These are phyloP conservation scores for Tetrapedia diversipes DNA, from an alignment of 2,888 invertebrate genomes.

Conservation along the genomic window DNA sequence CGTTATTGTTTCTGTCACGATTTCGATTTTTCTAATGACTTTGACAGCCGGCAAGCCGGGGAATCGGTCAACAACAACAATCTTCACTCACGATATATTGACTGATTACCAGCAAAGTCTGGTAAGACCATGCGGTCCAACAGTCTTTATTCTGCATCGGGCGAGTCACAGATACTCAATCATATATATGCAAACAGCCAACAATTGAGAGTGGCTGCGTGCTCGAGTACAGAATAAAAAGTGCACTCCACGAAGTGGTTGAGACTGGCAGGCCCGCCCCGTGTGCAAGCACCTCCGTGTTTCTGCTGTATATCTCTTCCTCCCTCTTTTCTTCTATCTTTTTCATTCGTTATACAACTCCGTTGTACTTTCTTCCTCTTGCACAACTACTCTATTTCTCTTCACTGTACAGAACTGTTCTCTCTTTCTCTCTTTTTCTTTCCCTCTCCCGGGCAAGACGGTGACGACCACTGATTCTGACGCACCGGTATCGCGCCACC, in stretches of 20 bases:
- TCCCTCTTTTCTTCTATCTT: conserved; percentile 51
- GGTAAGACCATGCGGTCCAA: conserved; percentile 59
- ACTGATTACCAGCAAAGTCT: conserved; percentile 37
- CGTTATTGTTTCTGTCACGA: conserved; percentile 27
- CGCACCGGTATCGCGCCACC: conserved; percentile 82
- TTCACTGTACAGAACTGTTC: conserved; percentile 47
- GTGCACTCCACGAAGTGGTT: conserved; percentile 60
- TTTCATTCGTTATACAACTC: conserved; percentile 15
- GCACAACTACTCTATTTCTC: conserved; percentile 51
- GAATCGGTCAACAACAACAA: conserved; percentile 65
- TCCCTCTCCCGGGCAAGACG: conserved; percentile 67
- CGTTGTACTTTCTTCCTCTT: conserved; percentile 64
- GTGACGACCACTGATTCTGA: conserved; percentile 76
- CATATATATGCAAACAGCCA: conserved; percentile 46
- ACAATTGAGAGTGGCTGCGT: conserved; percentile 54
- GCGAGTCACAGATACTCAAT: conserved; percentile 34
- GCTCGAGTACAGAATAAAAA: conserved; percentile 54
- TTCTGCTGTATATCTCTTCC: conserved; percentile 61
- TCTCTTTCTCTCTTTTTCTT: conserved; percentile 45
- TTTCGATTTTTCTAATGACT: conserved; percentile 26
- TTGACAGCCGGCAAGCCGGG: conserved; percentile 49
- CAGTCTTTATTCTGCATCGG: conserved; percentile 42
- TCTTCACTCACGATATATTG: conserved; percentile 33
- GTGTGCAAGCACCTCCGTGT: conserved; percentile 63
- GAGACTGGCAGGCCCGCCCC: conserved; percentile 67